A percentile compares a stretch with the other conserved stretches of the same genome.
phyloP scores from a whole-genome alignment of 2,797 vertebrate genomes.

The Tarsius wallacei region DNA sequence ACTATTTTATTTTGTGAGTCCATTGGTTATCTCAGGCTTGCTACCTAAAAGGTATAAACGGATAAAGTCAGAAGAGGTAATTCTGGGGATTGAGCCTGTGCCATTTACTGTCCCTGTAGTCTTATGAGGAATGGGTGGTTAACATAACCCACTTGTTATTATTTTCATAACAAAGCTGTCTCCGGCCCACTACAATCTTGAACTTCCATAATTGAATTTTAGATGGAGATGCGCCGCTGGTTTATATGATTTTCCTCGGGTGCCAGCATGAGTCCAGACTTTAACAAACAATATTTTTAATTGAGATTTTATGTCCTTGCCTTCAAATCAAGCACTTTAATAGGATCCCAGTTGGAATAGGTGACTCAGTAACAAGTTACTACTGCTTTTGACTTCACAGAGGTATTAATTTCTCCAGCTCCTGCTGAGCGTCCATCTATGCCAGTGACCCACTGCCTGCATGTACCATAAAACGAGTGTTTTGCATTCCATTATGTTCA shows the following conservation, averaged over 20 bases:
- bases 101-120: background rate
- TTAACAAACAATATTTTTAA: conserved; percentile 81
- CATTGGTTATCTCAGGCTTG: background rate
- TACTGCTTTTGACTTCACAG: conserved; percentile 71
- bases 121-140: conserved; percentile 72
- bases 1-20: background rate
- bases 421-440: conserved; percentile 74
- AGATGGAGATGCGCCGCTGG: conserved; percentile 33
- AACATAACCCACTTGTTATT: conserved; percentile 60
- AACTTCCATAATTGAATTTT: conserved; percentile 78
- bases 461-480: conserved; percentile 75
- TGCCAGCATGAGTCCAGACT: conserved; percentile 77
- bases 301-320: conserved; percentile 83
- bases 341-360: conserved; percentile 78
- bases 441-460: conserved; percentile 75
- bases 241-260: conserved; percentile 68
- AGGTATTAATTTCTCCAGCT: conserved; percentile 81
- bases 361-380: conserved; percentile 74
- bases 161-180: conserved; percentile 56
- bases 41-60: background rate
- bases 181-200: conserved; percentile 37
- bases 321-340: conserved; percentile 85
- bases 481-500: conserved; percentile 85
- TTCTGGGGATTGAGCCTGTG: background rate
- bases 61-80: background rate